Conservation (phyloP, 2,888 invertebrate species). For the Drosophila differens region DNA sequence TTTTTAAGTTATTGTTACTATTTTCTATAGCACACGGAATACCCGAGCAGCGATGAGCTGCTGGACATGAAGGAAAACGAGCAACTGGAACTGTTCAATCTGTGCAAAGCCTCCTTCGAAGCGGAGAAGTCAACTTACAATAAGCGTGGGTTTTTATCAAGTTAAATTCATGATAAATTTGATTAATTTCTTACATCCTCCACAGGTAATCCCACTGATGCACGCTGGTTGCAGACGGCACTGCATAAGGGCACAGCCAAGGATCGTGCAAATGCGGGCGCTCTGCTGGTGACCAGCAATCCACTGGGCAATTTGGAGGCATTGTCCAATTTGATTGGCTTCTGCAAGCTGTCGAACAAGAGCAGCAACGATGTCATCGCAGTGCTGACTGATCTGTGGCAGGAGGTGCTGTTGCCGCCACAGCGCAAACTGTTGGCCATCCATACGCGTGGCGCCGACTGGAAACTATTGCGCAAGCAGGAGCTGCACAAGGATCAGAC, state of each 20-base stretch:
- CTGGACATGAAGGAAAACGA: conserved; percentile 84
- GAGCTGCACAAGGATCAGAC: conserved; percentile 87
- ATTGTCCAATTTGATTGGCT: conserved; percentile 81
- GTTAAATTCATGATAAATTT: background rate
- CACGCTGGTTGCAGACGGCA: conserved; percentile 85
- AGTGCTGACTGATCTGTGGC: conserved; percentile 83
- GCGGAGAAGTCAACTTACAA: conserved; percentile 72
- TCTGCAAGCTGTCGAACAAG: conserved; percentile 84
- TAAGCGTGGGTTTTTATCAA: conserved; percentile 73
- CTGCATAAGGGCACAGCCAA: conserved; percentile 85
- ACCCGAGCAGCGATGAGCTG: conserved; percentile 77
- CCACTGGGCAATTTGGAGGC: conserved; percentile 84
- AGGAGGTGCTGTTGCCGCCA: conserved; percentile 83
- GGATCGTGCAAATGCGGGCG: conserved; percentile 85
- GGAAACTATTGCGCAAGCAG: conserved; percentile 82
- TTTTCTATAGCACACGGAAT: conserved; percentile 75
- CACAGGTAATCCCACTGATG: conserved; percentile 84
- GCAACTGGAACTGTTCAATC: conserved; percentile 80
- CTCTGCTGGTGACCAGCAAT: conserved; percentile 84
- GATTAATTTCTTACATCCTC: background rate
- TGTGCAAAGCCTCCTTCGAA: conserved; percentile 82
- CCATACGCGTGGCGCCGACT: conserved; percentile 83
- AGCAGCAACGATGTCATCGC: conserved; percentile 82
- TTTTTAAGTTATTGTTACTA: background rate
- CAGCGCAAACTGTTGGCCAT: conserved; percentile 83